Evolutionary conservation across 2,888 invertebrate genomes (phyloP), one percentile per base, ranked within the genome.

Genomic region (Leucoptera coffeella): DNA sequence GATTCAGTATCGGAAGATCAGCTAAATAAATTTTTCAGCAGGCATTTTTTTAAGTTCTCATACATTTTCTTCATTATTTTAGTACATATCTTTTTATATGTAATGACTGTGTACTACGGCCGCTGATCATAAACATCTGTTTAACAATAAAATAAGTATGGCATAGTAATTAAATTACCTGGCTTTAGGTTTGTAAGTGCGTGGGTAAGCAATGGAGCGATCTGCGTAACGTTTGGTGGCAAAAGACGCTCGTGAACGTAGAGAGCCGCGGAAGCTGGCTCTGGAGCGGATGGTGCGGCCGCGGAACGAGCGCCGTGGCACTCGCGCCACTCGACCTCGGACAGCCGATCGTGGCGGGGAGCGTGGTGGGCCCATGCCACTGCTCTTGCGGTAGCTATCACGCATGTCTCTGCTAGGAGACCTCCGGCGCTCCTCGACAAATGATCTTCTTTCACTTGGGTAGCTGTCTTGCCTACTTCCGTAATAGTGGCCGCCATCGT

Each of bases 391-490:
- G 51, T 60, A 62, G n/a, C n/a, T n/a, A 32, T 67, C 69, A 41
- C 69, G 55, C 39, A 56, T n/a, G 15, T 38, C 69, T 40, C 71
- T 55, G 38, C 57, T 53, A 36, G 74, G 72, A 40, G 74, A 76
- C 36, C 75, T 71, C 39, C 75, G 56, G 34, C 75, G 57, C 35
- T 76, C 75, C 36, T 74, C 64, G 39, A 58, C 59, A 43, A 62
- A 69, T 38, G 65, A 59, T 41, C 71, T 51, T 40, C 71, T 50
- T 44, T 69, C 71, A 46, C 60, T 45, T 45, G 53, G 44, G 48
- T 73, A 71, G 51, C 60, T 59, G 32, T 76, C 76, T 59, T 75
- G 76, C 42, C 77, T 73, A 47, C 72, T 50, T 49, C 62, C 50
- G 48, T 69, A 65, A 52, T 72, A 72, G 53, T 73, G 72, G 38